phyloP scores from a whole-genome alignment of 2,113 vertebrate species.

The Zapus hudsonius region DNA sequence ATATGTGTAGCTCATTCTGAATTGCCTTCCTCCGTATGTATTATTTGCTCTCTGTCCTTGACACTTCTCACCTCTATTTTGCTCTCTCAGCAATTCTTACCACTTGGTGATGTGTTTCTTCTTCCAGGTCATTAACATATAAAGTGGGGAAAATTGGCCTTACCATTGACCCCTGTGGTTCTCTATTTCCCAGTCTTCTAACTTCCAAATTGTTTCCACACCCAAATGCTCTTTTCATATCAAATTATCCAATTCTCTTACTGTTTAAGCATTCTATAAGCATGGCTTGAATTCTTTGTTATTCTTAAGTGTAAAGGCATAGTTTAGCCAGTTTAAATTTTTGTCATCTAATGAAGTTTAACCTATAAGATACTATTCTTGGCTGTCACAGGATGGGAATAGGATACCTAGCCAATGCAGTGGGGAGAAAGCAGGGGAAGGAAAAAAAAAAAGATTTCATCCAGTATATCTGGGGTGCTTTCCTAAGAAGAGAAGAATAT shows the following conservation, averaged over 20 bases:
- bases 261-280: background rate
- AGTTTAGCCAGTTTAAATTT: background rate
- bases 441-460: background rate
- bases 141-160: slow-evolving; percentile 50
- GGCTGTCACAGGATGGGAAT: background rate
- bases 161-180: slow-evolving; percentile 43
- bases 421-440: background rate
- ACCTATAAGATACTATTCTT: background rate
- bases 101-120: background rate
- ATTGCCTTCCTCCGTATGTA: background rate
- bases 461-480: background rate
- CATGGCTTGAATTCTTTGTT: slow-evolving; percentile 43
- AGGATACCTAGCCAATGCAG: background rate
- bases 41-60: background rate
- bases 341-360: slow-evolving; percentile 51
- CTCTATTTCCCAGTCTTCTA: slow-evolving; percentile 43
- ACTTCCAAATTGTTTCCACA: slow-evolving; percentile 55
- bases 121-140: slow-evolving; percentile 57
- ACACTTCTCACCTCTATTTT: slow-evolving; percentile 6
- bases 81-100: slow-evolving; percentile 60
- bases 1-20: background rate
- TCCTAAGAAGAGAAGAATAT: background rate
- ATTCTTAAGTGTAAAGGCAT: slow-evolving; percentile 57
- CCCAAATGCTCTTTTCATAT: slow-evolving; percentile 39
- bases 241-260: slow-evolving; percentile 59